Conservation (phyloP, 92 coral and sea anemone species). For the Porites lobata region DNA sequence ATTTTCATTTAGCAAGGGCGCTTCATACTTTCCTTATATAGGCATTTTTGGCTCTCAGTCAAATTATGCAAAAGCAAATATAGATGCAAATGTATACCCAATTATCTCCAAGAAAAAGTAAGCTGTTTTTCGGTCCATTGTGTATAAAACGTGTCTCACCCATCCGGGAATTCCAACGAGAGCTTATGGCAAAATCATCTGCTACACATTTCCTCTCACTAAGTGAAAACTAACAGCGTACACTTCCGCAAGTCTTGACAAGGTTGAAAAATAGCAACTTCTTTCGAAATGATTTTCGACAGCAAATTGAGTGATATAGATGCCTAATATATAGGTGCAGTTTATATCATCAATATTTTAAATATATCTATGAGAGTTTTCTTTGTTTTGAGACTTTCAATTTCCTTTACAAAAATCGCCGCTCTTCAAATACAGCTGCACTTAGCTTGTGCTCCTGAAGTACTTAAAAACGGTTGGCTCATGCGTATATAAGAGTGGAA, state of each 20-base stretch:
- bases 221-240: neutral
- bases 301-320: too few relatives aligned
- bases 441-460: too few relatives aligned
- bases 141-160: neutral
- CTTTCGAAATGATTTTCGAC: neutral
- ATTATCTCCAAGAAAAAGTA: too few relatives aligned
- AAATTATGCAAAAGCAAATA: too few relatives aligned
- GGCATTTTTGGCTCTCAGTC: too few relatives aligned
- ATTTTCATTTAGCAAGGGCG: too few relatives aligned
- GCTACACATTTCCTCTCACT: neutral
- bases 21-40: too few relatives aligned
- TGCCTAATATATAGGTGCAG: neutral
- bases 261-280: neutral
- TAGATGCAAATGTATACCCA: too few relatives aligned
- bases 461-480: too few relatives aligned
- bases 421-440: neutral
- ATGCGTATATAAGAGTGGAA: too few relatives aligned
- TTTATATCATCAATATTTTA: constrained; percentile 7
- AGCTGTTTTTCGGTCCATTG: too few relatives aligned
- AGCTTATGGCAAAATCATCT: neutral
- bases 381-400: constrained; percentile 11
- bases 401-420: constrained; percentile 11
- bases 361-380: neutral
- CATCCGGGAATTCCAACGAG: neutral
- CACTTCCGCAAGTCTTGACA: neutral